Evolutionary conservation across 1,140 invertebrate species (phyloP).

Genomic region (Panagrolaimus sp.): DNA sequence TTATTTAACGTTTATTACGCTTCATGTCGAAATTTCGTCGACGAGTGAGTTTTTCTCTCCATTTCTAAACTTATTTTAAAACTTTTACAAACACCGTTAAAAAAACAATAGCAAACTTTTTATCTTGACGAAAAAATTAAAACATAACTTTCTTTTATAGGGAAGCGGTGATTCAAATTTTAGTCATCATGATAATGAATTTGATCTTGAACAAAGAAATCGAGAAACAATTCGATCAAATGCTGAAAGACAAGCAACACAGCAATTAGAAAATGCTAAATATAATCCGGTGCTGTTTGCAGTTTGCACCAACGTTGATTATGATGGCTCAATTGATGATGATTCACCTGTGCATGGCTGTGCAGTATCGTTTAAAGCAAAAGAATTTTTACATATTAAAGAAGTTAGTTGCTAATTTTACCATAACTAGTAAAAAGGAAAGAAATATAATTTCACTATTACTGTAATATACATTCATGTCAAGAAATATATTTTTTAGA

Average conservation of each 20-base stretch:
- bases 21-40: constrained; percentile 55
- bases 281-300: constrained; percentile 97
- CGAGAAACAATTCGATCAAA: constrained; percentile 90
- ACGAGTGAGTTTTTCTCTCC: background rate
- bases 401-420: too few relatives aligned
- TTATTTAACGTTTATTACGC: too few relatives aligned
- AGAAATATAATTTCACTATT: too few relatives aligned
- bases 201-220: constrained; percentile 92
- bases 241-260: constrained; percentile 90
- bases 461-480: too few relatives aligned
- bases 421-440: too few relatives aligned
- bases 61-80: too few relatives aligned
- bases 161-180: constrained; percentile 98
- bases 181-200: constrained; percentile 95
- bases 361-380: constrained; percentile 84
- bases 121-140: too few relatives aligned
- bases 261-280: constrained; percentile 94
- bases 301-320: constrained; percentile 95
- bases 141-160: constrained; percentile 61
- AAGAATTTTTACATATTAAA: constrained; percentile 99
- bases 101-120: too few relatives aligned
- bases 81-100: too few relatives aligned
- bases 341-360: constrained; percentile 95
- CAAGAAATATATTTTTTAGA: too few relatives aligned
- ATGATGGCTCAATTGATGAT: constrained; percentile 89